Conservation (phyloP, 2,888 invertebrate species). For the Trichacis sp. region DNA sequence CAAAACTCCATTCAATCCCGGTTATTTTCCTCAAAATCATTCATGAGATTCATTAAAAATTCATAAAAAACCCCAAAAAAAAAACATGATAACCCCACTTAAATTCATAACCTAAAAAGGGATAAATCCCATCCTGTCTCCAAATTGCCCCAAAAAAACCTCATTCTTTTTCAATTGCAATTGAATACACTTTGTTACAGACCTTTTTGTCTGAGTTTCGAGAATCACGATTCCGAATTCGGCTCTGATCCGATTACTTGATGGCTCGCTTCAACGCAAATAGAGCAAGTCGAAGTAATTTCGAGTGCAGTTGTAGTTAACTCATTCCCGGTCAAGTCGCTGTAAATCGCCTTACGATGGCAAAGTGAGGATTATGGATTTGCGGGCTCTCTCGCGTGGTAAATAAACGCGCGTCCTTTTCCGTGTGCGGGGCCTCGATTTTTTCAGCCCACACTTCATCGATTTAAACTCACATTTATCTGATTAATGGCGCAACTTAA, state of each 20-base stretch:
- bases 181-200: too few species aligned
- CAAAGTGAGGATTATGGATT: conserved; percentile 5
- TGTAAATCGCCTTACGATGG: conserved; percentile 4
- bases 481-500: conserved; percentile 3
- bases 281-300: conserved; percentile 2
- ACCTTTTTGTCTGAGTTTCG: neutral
- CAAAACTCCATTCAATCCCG: too few species aligned
- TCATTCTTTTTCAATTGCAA: conserved; percentile 5
- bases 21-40: too few species aligned
- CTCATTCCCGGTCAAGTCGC: neutral
- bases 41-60: too few species aligned
- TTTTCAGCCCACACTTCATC: conserved; percentile 3
- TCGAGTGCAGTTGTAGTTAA: conserved; percentile 1
- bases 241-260: neutral
- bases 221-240: neutral
- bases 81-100: too few species aligned
- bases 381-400: neutral
- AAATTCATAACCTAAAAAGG: too few species aligned
- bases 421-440: neutral
- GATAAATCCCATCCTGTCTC: too few species aligned
- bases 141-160: too few species aligned
- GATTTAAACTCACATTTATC: neutral
- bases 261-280: neutral
- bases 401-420: neutral
- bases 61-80: too few species aligned